A percentile compares a stretch with the other conserved stretches of the same genome.
phyloP scores from a whole-genome alignment of 2,113 vertebrate genomes.

The Ammospiza nelsoni region DNA sequence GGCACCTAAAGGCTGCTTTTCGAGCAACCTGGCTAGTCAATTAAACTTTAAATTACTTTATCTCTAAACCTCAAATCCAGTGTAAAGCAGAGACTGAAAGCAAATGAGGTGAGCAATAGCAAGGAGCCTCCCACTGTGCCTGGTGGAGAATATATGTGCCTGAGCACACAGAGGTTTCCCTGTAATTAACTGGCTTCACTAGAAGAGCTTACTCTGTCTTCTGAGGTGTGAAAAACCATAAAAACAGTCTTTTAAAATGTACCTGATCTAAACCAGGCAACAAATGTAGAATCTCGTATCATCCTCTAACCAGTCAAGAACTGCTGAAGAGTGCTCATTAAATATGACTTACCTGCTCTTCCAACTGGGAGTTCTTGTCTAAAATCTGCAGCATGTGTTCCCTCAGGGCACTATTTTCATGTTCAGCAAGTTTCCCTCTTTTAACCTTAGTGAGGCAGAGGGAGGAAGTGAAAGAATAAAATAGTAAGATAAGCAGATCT shows the following conservation, averaged over 20 bases:
- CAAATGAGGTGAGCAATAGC: neutral
- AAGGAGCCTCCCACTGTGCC: neutral
- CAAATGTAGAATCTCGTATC: neutral
- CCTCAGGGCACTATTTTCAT: slow-evolving; percentile 77
- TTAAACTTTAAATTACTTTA: neutral
- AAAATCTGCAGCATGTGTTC: slow-evolving; percentile 86
- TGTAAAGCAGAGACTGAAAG: neutral
- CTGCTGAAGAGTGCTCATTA: neutral
- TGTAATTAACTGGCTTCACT: neutral
- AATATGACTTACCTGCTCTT: slow-evolving; percentile 76
- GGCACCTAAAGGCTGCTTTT: neutral
- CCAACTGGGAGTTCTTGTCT: slow-evolving; percentile 81
- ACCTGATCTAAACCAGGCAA: neutral
- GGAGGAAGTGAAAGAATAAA: neutral
- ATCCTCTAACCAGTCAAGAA: neutral
- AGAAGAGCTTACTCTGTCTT: neutral
- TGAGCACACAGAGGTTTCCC: neutral
- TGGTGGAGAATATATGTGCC: neutral
- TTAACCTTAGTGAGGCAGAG: slow-evolving; percentile 73
- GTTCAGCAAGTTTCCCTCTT: slow-evolving; percentile 76
- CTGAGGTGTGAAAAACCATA: neutral
- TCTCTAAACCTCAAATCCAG: neutral
- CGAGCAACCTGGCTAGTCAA: neutral
- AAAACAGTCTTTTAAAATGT: neutral
- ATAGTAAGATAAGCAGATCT: neutral